A percentile compares a stretch with the other conserved stretches of the same genome.
Conservation (phyloP, 2,888 invertebrate genomes). For the Nesidiocoris tenuis region DNA sequence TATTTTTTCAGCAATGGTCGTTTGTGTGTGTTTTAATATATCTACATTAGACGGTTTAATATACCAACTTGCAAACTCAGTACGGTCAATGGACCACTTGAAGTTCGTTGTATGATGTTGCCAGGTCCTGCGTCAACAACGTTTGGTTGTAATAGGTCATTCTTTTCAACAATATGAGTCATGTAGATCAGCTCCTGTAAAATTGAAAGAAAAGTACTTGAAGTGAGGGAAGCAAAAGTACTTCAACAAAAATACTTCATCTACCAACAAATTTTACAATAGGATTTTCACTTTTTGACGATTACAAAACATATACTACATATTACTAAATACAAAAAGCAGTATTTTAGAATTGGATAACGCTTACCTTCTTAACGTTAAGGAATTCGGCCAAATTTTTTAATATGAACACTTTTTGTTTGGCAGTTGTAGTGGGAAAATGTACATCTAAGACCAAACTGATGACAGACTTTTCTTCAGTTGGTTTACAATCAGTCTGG, state of each 20-base stretch:
- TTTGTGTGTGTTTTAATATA: no score
- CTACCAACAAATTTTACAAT: no score
- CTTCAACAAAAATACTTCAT: no score
- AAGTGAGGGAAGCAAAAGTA: no score
- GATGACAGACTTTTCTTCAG: conserved; percentile 62
- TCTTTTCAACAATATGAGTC: conserved; percentile 56
- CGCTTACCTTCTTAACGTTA: conserved; percentile 29
- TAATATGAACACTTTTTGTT: conserved; percentile 65
- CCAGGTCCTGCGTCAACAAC: conserved; percentile 60
- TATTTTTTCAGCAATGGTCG: no score
- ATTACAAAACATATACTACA: no score
- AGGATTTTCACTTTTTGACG: no score
- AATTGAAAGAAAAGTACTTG: no score
- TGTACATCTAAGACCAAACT: conserved; percentile 68
- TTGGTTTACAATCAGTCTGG: conserved; percentile 55
- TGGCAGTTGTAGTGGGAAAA: conserved; percentile 54
- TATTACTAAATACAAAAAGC: no score
- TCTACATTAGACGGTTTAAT: no score
- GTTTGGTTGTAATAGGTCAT: conserved; percentile 56
- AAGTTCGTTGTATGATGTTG: conserved; percentile 56
- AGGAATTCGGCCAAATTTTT: conserved; percentile 69
- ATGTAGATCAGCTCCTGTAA: conserved; percentile 59
- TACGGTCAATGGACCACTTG: conserved; percentile 57
- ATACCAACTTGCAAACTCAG: conserved; percentile 56
- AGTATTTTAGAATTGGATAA: no score